Base-by-base conservation (phyloP, 2,888 invertebrate genomes). In the Aleiodes testaceus region DNA sequence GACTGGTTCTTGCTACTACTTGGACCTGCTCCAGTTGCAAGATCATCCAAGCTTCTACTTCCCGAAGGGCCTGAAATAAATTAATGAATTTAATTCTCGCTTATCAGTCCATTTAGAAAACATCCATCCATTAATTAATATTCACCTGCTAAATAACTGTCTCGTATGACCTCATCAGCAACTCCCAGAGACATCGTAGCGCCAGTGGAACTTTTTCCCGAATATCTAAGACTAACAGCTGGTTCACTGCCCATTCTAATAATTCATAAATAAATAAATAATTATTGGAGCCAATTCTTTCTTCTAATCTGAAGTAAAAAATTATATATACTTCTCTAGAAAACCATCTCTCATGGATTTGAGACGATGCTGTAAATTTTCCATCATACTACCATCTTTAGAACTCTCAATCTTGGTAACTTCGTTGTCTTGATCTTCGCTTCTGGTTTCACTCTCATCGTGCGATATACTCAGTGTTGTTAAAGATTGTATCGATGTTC, bases 131-230 rank as follows among this genome's bases (percentile, higher is more conserved):
- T 63, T 42, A 50, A n/a, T 7, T 66, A 11, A 6, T 72, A 72
- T 11, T 65, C 78, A 86, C 86, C 86, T 74, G 86, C 77, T 74
- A 82, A 83, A 79, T 85, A 85, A 78, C 77, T 81, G 64, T 85
- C 84, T 18, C 87, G 83, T 55, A 84, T 87, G 50, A 87, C 79
- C 83, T 88, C 88, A 75, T 89, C 87, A 11, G 87, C 89, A 30
- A 89, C 89, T 20, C 89, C 88, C 75, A 91, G 83, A 68, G 89
- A 90, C 76, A 90, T 90, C 2, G 91, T 90, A 36, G 92, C 91
- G 76, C 90, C 91, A 0, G 91, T 90, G 0, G 91, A 91, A 78
- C 92, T 91, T 82, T 91, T 91, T 78, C 91, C 90, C 14, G 91
- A 91, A 82, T 92, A 92, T 67, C 89, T 89, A 69, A 91, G 85